phyloP scores from a whole-genome alignment of 2,797 vertebrate genomes.

The Danio tinwini region DNA sequence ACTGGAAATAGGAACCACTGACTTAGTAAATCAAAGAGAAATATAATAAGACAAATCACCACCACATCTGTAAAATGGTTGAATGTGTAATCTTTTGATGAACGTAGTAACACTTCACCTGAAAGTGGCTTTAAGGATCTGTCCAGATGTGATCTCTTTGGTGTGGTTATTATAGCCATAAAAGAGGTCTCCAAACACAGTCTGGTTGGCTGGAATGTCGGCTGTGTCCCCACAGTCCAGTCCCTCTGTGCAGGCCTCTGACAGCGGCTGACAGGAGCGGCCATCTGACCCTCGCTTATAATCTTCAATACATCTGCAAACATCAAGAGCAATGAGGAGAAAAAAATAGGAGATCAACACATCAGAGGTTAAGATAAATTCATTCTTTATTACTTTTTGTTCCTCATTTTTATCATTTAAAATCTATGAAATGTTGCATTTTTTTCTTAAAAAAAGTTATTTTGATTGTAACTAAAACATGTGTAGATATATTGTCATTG shows the following conservation, averaged over 20 bases:
- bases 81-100: no score
- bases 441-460: no score
- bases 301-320: conserved; percentile 92
- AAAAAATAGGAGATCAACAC: neutral
- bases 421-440: neutral
- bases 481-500: no score
- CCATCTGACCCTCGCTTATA: conserved; percentile 92
- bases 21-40: neutral
- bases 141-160: conserved; percentile 87
- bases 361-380: neutral
- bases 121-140: conserved; percentile 95
- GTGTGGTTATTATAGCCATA: conserved; percentile 97
- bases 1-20: neutral
- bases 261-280: conserved; percentile 90
- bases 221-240: conserved; percentile 87
- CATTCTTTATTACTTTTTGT: neutral
- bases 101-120: conserved; percentile 77
- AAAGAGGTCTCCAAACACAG: conserved; percentile 94
- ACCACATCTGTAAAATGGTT: neutral
- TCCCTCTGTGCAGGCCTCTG: conserved; percentile 87
- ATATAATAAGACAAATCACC: neutral
- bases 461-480: no score
- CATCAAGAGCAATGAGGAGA: neutral
- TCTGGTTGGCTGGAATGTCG: conserved; percentile 95
- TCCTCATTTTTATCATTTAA: neutral